Evolutionary conservation across 2,888 invertebrate species (phyloP).

Genomic region (Drosophila prolongata): DNA sequence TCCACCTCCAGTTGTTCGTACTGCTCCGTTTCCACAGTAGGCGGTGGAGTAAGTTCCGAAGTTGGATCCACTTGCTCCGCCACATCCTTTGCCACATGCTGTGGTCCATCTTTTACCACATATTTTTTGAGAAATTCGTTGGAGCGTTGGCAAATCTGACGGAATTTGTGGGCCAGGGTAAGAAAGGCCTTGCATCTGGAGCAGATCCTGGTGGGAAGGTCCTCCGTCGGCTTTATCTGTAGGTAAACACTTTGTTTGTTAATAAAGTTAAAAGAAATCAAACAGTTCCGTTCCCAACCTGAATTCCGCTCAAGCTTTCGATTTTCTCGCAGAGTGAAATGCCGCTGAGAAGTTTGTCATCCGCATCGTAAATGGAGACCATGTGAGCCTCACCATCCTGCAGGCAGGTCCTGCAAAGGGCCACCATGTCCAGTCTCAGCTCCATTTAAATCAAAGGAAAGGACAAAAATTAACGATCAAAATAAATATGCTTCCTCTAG

Average conservation of each 20-base stretch:
- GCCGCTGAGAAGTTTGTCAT: slow-evolving; percentile 25
- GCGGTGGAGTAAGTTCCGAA: not conserved
- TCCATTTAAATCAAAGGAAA: slow-evolving; percentile 36
- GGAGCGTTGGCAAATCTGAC: slow-evolving; percentile 81
- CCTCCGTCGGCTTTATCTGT: slow-evolving; percentile 67
- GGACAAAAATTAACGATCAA: slow-evolving; percentile 3
- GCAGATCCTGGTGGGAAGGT: slow-evolving; percentile 82
- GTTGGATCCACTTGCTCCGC: not conserved
- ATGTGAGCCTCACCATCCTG: slow-evolving; percentile 73
- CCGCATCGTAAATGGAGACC: slow-evolving; percentile 76
- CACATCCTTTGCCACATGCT: slow-evolving; percentile 50
- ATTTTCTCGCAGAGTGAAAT: slow-evolving; percentile 76
- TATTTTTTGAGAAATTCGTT: slow-evolving; percentile 80
- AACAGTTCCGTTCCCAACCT: slow-evolving; percentile 54
- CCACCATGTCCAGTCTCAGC: slow-evolving; percentile 53
- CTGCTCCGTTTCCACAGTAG: slow-evolving; percentile 10
- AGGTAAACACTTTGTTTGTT: not conserved
- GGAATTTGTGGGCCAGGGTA: slow-evolving; percentile 81
- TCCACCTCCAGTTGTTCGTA: slow-evolving; percentile 66
- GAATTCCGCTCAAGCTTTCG: slow-evolving; percentile 79
- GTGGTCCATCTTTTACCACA: slow-evolving; percentile 52
- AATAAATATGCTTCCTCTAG: slow-evolving; percentile 8
- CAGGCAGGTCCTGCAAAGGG: slow-evolving; percentile 80
- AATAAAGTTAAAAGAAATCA: too few species aligned
- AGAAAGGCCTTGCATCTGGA: slow-evolving; percentile 77